phyloP scores from a whole-genome alignment of 2,888 invertebrate genomes.

The Galeopsomyia nigrocyanea region DNA sequence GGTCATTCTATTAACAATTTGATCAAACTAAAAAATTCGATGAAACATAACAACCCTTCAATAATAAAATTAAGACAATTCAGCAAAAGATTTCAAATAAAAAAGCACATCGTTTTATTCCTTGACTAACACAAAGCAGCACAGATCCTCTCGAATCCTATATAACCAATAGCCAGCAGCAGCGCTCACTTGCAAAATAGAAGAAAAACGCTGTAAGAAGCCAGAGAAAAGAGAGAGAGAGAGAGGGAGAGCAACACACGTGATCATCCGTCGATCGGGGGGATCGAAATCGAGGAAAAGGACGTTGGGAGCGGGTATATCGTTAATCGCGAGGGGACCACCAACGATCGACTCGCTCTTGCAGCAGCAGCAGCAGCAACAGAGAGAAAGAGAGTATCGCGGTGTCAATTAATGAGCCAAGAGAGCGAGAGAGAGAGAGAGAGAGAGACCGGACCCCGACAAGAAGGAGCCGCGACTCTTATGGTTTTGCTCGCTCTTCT shows the following conservation, averaged over 20 bases:
- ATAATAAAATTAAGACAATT: too few relatives aligned
- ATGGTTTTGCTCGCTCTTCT: slow-evolving; percentile 67
- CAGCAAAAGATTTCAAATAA: too few relatives aligned
- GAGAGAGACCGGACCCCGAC: slow-evolving; percentile 38
- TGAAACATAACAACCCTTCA: too few relatives aligned
- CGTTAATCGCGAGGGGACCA: slow-evolving; percentile 61
- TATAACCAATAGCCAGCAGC: too few relatives aligned
- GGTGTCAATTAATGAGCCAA: slow-evolving; percentile 68
- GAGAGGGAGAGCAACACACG: slow-evolving; percentile 37
- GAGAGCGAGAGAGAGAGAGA: slow-evolving; percentile 36
- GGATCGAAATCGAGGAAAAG: slow-evolving; percentile 49
- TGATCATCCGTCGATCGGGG: slow-evolving; percentile 48
- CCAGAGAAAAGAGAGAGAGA: background rate
- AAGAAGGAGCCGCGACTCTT: slow-evolving; percentile 55
- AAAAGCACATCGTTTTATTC: too few relatives aligned
- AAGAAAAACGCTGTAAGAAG: slow-evolving; percentile 6
- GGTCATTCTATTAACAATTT: too few relatives aligned
- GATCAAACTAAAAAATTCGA: too few relatives aligned
- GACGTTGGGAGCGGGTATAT: slow-evolving; percentile 45
- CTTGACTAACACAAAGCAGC: too few relatives aligned
- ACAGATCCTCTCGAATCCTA: too few relatives aligned
- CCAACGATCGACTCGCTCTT: slow-evolving; percentile 62
- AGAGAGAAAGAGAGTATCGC: slow-evolving; percentile 57
- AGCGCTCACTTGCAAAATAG: slow-evolving; percentile 26
- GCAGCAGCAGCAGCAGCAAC: background rate